Conservation (phyloP, 2,113 vertebrate species). For the Psittacula cyanocephala region DNA sequence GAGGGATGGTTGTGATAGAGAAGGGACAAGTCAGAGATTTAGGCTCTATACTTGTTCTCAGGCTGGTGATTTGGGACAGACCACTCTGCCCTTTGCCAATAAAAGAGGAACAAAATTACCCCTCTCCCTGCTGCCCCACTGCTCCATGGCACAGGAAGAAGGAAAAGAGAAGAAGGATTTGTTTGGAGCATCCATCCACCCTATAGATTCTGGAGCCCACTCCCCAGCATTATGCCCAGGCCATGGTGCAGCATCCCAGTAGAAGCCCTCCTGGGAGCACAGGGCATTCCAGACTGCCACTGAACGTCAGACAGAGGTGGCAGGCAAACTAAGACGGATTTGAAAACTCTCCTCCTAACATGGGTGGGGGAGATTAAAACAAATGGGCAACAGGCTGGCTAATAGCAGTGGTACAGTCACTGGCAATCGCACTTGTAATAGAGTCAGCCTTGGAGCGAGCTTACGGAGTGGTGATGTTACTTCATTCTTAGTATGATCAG, state of each 20-base stretch:
- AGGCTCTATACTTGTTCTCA: not conserved
- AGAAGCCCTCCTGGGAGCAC: not conserved
- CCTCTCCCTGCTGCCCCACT: not conserved
- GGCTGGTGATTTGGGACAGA: not conserved
- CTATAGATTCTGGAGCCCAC: not conserved
- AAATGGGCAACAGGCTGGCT: constrained; percentile 1
- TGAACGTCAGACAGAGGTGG: not conserved
- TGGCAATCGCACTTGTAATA: not conserved
- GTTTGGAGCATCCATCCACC: not conserved
- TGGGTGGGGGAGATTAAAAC: not conserved
- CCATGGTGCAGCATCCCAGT: not conserved
- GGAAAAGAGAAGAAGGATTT: not conserved
- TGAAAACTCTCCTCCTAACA: not conserved
- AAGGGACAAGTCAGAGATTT: not conserved
- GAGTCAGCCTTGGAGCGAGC: constrained; percentile 14
- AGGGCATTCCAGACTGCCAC: not conserved
- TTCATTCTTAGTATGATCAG: constrained; percentile 28
- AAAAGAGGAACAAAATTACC: not conserved
- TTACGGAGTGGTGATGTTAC: not conserved
- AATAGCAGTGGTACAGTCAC: not conserved
- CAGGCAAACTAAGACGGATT: not conserved
- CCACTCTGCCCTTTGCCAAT: not conserved
- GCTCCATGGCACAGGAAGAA: not conserved
- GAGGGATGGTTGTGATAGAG: not conserved
- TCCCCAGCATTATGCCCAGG: not conserved